Percentiles rank a stretch among this genome's conserved stretches.
These are phyloP conservation scores for Lepilemur septentrionalis DNA, from an alignment of 2,797 vertebrate species.

Conservation along the genomic window DNA sequence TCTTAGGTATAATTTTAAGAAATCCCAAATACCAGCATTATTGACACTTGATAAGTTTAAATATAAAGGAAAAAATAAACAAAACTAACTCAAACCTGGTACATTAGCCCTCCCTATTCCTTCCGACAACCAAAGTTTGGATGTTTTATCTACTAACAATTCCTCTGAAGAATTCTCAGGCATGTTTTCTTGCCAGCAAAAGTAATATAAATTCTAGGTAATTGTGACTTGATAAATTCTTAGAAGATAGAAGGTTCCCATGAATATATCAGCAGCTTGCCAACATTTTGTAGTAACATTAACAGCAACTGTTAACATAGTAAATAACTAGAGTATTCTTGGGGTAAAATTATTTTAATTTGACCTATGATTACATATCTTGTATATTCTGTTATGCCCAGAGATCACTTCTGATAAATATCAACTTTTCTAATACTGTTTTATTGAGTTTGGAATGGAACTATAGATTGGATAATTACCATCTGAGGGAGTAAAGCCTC, in stretches of 20 bases:
- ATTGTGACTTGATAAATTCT: slow-evolving; percentile 23
- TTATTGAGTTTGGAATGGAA: slow-evolving; percentile 65
- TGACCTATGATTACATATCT: neutral
- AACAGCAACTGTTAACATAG: neutral
- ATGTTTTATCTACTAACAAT: slow-evolving; percentile 21
- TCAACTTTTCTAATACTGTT: slow-evolving; percentile 58
- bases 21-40: neutral
- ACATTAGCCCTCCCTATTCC: neutral
- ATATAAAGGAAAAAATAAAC: slow-evolving; percentile 40
- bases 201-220: slow-evolving; percentile 21
- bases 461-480: slow-evolving; percentile 77
- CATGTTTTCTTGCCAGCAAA: slow-evolving; percentile 21
- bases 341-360: neutral
- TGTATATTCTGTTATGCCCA: slow-evolving; percentile 11
- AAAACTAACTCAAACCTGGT: slow-evolving; percentile 1
- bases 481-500: slow-evolving; percentile 70
- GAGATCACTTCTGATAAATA: slow-evolving; percentile 49
- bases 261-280: neutral
- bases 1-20: neutral
- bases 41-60: neutral
- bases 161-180: neutral
- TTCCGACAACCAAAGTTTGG: neutral
- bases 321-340: neutral
- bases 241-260: slow-evolving; percentile 27
- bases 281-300: neutral